Evolutionary conservation across 2,113 vertebrate species (phyloP).

Genomic region (Syngnathus floridae): DNA sequence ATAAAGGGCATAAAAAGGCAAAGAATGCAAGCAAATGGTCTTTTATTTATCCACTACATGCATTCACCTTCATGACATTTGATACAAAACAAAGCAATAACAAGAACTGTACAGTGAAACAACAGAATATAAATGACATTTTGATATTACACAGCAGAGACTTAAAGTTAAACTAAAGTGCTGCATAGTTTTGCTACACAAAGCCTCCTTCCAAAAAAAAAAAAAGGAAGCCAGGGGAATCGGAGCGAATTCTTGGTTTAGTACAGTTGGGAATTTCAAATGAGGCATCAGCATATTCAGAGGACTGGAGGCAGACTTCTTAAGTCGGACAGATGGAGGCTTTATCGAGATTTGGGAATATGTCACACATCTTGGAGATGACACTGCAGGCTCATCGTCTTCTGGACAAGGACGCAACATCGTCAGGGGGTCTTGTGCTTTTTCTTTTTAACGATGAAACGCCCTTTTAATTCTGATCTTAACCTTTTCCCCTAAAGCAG

Average conservation of each 20-base stretch:
- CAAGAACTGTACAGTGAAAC: conserved; percentile 50
- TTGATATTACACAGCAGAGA: conserved; percentile 17
- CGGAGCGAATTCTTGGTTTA: conserved; percentile 15
- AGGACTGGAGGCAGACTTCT: conserved; percentile 13
- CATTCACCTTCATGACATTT: conserved; percentile 45
- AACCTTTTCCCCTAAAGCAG: conserved; percentile 47
- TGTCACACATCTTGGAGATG: conserved; percentile 32
- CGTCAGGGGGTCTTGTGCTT: conserved; percentile 20
- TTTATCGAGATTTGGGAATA: conserved; percentile 31
- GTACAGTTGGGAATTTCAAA: conserved; percentile 20
- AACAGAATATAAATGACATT: conserved; percentile 5
- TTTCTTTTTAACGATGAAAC: conserved; percentile 31
- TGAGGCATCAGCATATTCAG: conserved; percentile 19
- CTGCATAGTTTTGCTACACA: conserved; percentile 17
- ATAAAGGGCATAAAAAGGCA: not conserved
- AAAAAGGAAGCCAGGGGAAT: conserved; percentile 12
- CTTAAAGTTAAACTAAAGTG: conserved; percentile 25
- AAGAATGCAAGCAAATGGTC: conserved; percentile 8
- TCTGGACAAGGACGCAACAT: conserved; percentile 4
- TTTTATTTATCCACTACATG: conserved; percentile 46
- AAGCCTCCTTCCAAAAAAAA: conserved; percentile 6
- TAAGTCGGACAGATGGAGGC: conserved; percentile 28
- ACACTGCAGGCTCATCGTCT: conserved; percentile 24
- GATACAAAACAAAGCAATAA: conserved; percentile 37
- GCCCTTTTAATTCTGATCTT: conserved; percentile 51